Evolutionary conservation across 2,888 invertebrate genomes (phyloP).

Genomic region (Listrodromus nycthemerus): DNA sequence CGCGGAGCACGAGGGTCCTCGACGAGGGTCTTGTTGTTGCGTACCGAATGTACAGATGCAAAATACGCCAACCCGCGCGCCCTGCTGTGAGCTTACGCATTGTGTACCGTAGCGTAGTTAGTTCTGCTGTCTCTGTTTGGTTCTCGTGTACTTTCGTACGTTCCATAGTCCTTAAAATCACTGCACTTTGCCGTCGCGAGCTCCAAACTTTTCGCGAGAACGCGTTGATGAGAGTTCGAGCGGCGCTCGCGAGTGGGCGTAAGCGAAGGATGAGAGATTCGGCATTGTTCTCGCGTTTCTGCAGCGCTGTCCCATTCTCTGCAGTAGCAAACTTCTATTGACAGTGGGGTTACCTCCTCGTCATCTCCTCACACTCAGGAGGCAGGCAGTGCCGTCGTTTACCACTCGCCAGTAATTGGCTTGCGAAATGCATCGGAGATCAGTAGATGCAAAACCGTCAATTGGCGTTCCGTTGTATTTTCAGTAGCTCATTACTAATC

Average conservation of each 20-base stretch:
- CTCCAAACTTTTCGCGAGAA: neutral
- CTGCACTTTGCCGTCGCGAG: neutral
- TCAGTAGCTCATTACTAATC: neutral
- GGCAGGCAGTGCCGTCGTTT: neutral
- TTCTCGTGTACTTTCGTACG: neutral
- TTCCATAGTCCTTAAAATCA: neutral
- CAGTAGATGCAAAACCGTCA: neutral
- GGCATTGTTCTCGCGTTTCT: conserved; percentile 31
- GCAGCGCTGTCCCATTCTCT: conserved; percentile 14
- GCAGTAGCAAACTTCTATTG: conserved; percentile 14
- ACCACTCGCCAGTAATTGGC: neutral
- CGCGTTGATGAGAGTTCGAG: conserved; percentile 1
- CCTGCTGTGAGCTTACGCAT: neutral
- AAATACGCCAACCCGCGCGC: neutral
- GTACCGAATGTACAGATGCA: neutral
- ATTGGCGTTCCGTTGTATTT: neutral
- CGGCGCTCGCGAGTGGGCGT: neutral
- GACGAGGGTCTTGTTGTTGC: neutral
- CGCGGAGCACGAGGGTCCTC: neutral
- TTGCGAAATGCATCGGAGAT: neutral
- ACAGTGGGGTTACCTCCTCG: neutral
- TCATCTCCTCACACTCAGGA: neutral
- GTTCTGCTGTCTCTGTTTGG: neutral
- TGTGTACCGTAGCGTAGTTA: neutral
- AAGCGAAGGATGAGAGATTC: neutral